Conservation (phyloP, 2,888 invertebrate species). For the Pachycephus smyrnensis region DNA sequence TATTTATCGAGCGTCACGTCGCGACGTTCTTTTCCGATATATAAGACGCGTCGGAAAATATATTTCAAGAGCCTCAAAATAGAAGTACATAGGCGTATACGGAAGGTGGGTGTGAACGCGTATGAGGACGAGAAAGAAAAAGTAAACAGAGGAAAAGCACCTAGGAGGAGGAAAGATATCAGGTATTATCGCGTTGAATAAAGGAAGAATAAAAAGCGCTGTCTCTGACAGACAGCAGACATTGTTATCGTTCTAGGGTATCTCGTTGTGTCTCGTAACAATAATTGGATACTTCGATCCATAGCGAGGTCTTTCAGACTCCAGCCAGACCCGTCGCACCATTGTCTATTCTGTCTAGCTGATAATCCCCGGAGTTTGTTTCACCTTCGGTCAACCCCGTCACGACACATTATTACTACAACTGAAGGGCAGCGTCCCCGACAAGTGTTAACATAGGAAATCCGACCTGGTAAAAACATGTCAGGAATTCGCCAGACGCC, state of each 20-base stretch:
- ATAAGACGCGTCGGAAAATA: background rate
- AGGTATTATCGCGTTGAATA: slow-evolving; percentile 1
- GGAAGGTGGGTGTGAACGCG: background rate
- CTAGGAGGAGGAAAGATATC: background rate
- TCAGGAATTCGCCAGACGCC: background rate
- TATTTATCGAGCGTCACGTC: background rate
- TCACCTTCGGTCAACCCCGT: background rate
- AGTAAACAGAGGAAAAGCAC: background rate
- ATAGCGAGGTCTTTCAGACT: background rate
- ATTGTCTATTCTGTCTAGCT: slow-evolving; percentile 3
- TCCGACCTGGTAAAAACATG: background rate
- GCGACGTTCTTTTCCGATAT: background rate
- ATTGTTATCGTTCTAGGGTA: slow-evolving; percentile 9
- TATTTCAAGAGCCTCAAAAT: background rate
- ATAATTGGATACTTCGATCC: slow-evolving; percentile 9
- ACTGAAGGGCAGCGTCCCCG: background rate
- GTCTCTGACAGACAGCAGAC: slow-evolving; percentile 6
- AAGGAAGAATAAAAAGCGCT: slow-evolving; percentile 3
- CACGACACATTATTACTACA: background rate
- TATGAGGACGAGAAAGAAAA: background rate
- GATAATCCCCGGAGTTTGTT: background rate
- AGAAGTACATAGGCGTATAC: background rate
- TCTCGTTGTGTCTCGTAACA: slow-evolving; percentile 9
- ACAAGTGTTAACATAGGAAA: background rate
- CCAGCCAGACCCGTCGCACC: background rate